Evolutionary conservation across 2,888 invertebrate genomes (phyloP).

Genomic region (Nebria salina): DNA sequence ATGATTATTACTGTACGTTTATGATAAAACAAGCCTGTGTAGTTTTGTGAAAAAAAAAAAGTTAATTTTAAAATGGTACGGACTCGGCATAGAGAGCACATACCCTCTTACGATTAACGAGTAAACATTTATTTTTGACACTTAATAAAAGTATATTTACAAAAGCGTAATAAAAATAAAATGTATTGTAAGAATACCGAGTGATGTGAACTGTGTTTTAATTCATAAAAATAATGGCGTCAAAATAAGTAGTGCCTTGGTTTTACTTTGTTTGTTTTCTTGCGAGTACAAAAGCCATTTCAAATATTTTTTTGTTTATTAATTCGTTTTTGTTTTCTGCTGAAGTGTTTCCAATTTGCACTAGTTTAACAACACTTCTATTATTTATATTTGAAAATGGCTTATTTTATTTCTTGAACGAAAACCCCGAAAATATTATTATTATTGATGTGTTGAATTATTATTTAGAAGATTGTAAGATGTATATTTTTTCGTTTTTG

Average conservation of each 20-base stretch:
- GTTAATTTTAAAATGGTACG: constrained; percentile 41
- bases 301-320: constrained; percentile 44
- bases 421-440: constrained; percentile 13
- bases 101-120: constrained; percentile 44
- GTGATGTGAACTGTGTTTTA: constrained; percentile 40
- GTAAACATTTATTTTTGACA: constrained; percentile 44
- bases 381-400: constrained; percentile 22
- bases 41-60: constrained; percentile 21
- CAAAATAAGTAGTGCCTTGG: constrained; percentile 43
- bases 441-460: constrained; percentile 50
- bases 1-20: constrained; percentile 21
- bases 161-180: constrained; percentile 18
- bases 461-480: constrained; percentile 51
- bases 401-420: constrained; percentile 14
- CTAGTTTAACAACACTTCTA: constrained; percentile 31
- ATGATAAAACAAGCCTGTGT: constrained; percentile 24
- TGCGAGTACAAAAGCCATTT: constrained; percentile 36
- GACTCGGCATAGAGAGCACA: constrained; percentile 40
- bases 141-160: constrained; percentile 30
- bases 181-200: constrained; percentile 26
- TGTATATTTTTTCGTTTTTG: constrained; percentile 54
- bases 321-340: constrained; percentile 43
- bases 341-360: constrained; percentile 36
- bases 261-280: constrained; percentile 22
- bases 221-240: constrained; percentile 25